A percentile compares a stretch with the other conserved stretches of the same genome.
Conservation (phyloP, 2,113 vertebrate species). For the Pogonocichla stellata region DNA sequence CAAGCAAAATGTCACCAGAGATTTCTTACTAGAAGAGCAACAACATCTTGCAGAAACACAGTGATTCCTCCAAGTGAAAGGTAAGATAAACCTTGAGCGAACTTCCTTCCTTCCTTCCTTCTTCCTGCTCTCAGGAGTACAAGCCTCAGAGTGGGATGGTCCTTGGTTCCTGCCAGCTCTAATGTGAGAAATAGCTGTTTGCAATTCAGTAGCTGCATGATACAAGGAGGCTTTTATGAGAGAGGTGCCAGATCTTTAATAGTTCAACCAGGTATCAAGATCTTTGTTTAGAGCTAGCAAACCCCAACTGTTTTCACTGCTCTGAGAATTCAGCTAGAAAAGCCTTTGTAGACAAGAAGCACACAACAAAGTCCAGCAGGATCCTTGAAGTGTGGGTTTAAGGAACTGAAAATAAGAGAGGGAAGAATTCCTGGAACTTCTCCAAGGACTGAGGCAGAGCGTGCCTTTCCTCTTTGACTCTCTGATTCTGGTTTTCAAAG, state of each 20-base stretch:
- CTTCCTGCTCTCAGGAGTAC: not conserved
- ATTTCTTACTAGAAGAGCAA: not conserved
- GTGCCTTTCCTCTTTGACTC: not conserved
- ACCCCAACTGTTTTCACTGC: not conserved
- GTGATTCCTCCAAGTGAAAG: not conserved
- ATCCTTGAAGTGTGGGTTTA: not conserved
- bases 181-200: not conserved
- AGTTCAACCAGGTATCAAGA: not conserved
- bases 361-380: not conserved
- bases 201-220: not conserved
- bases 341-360: not conserved
- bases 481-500: constrained; percentile 13
- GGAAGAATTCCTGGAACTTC: not conserved
- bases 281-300: not conserved
- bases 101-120: not conserved
- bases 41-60: not conserved
- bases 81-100: not conserved
- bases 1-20: not conserved
- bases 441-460: not conserved
- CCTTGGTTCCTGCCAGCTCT: not conserved
- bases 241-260: not conserved
- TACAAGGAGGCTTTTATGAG: not conserved
- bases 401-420: not conserved
- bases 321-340: not conserved
- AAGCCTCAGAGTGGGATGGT: not conserved